Percentiles rank a stretch among this genome's conserved stretches.
Conservation (phyloP, 1,140 invertebrate genomes). For the Atta cephalotes region DNA sequence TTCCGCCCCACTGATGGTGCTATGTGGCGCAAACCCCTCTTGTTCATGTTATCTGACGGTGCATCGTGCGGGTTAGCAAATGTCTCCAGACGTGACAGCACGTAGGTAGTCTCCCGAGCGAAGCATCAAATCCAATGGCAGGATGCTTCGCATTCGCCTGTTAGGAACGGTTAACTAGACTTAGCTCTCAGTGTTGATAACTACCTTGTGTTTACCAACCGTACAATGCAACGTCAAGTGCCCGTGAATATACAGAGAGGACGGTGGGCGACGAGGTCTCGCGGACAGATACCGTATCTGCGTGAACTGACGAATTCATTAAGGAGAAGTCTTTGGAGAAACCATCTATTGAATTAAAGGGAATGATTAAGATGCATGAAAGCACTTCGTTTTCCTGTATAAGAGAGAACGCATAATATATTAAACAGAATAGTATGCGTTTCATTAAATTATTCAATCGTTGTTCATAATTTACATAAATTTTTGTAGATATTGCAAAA, state of each 20-base stretch:
- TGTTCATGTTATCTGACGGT: constrained; percentile 73
- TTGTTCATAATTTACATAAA: background rate
- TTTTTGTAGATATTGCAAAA: background rate
- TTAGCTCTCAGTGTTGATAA: constrained; percentile 73
- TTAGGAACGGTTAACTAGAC: constrained; percentile 77
- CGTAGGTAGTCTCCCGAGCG: constrained; percentile 71
- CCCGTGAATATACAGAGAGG: constrained; percentile 43
- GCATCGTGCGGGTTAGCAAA: constrained; percentile 74
- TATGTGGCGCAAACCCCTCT: constrained; percentile 59
- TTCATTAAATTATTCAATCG: background rate
- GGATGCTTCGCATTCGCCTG: constrained; percentile 74
- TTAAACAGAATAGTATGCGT: too few species aligned
- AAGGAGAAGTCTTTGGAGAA: constrained; percentile 18
- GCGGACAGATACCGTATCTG: constrained; percentile 42
- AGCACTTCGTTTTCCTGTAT: background rate
- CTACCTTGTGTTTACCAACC: constrained; percentile 73
- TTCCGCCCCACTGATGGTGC: constrained; percentile 55
- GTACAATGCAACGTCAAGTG: constrained; percentile 67
- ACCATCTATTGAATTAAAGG: background rate
- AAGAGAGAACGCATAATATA: background rate
- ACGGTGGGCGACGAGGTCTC: constrained; percentile 36
- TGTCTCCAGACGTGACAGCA: constrained; percentile 73
- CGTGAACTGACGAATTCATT: constrained; percentile 44
- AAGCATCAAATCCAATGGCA: constrained; percentile 75
- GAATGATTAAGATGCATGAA: constrained; percentile 6